A percentile compares a stretch with the other conserved stretches of the same genome.
Evolutionary conservation across 2,888 invertebrate species (phyloP).

Genomic region (Zygothrica quintamaculata): DNA sequence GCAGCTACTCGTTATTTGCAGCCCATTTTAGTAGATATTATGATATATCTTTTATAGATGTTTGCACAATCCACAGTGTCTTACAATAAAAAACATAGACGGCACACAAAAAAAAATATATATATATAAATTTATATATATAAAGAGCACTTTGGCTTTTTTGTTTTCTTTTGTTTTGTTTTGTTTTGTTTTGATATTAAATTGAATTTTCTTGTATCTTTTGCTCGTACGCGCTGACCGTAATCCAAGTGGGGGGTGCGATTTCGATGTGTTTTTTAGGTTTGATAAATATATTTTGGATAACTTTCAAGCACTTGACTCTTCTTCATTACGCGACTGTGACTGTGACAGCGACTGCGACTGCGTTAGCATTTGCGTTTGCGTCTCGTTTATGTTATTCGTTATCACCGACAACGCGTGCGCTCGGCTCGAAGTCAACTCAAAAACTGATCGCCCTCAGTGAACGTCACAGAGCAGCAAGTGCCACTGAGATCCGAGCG

Average conservation of each 20-base stretch:
- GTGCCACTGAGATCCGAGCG: slow-evolving; percentile 46
- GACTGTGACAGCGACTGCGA: slow-evolving; percentile 28
- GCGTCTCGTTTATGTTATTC: slow-evolving; percentile 29
- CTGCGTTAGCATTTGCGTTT: slow-evolving; percentile 50
- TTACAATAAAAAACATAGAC: slow-evolving; percentile 39
- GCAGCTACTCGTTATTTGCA: slow-evolving; percentile 55
- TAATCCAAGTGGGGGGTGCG: slow-evolving; percentile 82
- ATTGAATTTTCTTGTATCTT: slow-evolving; percentile 63
- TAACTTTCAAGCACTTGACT: slow-evolving; percentile 52
- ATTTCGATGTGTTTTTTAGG: slow-evolving; percentile 53
- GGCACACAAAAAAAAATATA: slow-evolving; percentile 32
- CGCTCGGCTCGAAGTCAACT: slow-evolving; percentile 82
- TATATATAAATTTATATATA: slow-evolving; percentile 31
- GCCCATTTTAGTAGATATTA: slow-evolving; percentile 63
- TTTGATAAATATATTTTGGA: slow-evolving; percentile 62
- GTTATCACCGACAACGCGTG: slow-evolving; percentile 65
- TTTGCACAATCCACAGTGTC: slow-evolving; percentile 66
- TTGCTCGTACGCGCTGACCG: slow-evolving; percentile 76
- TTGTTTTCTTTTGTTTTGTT: slow-evolving; percentile 26
- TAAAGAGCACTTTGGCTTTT: slow-evolving; percentile 39
- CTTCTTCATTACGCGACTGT: slow-evolving; percentile 54
- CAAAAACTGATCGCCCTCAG: slow-evolving; percentile 82
- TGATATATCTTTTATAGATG: slow-evolving; percentile 51
- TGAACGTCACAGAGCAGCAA: slow-evolving; percentile 58
- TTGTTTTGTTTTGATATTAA: slow-evolving; percentile 30